These are phyloP conservation scores for Paratrypauchen microcephalus DNA, from an alignment of 2,797 vertebrate species.

Conservation along the genomic window DNA sequence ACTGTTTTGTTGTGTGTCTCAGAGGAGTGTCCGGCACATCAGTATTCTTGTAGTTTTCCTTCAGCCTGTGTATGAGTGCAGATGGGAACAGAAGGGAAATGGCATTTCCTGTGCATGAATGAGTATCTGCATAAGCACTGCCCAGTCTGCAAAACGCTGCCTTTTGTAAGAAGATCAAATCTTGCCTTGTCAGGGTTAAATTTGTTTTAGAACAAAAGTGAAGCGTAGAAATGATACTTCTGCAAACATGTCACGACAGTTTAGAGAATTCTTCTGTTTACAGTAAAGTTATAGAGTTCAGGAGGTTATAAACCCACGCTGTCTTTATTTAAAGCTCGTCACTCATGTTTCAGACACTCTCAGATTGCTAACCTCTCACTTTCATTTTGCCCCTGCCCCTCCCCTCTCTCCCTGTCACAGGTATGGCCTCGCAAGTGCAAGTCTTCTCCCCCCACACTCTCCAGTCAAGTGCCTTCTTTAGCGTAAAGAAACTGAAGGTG, in stretches of 20 bases:
- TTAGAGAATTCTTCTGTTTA: conserved; percentile 20
- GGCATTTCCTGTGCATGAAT: conserved; percentile 60
- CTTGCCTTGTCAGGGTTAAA: neutral
- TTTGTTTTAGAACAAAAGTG: neutral
- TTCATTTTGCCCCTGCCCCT: conserved; percentile 53
- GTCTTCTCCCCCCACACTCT: conserved; percentile 97
- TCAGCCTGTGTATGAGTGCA: conserved; percentile 46
- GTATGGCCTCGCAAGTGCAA: conserved; percentile 99
- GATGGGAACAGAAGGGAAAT: conserved; percentile 59
- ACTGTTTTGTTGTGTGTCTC: conserved; percentile 47
- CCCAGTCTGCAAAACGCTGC: conserved; percentile 40
- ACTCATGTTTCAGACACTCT: conserved; percentile 73
- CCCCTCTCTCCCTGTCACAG: conserved; percentile 70
- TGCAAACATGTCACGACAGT: conserved; percentile 14
- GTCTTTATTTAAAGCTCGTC: conserved; percentile 77
- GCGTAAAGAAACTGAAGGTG: conserved; percentile 99
- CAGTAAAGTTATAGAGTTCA: conserved; percentile 25
- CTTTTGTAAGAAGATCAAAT: conserved; percentile 17
- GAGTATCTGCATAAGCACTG: conserved; percentile 38
- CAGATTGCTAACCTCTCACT: conserved; percentile 74
- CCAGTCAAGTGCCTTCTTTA: conserved; percentile 99
- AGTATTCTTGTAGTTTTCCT: conserved; percentile 48
- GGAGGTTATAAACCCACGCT: conserved; percentile 52
- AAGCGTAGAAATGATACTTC: conserved; percentile 3
- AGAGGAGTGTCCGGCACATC: conserved; percentile 48